These are phyloP conservation scores for Buphagus erythrorhynchus DNA, from an alignment of 2,797 vertebrate species.

Conservation along the genomic window DNA sequence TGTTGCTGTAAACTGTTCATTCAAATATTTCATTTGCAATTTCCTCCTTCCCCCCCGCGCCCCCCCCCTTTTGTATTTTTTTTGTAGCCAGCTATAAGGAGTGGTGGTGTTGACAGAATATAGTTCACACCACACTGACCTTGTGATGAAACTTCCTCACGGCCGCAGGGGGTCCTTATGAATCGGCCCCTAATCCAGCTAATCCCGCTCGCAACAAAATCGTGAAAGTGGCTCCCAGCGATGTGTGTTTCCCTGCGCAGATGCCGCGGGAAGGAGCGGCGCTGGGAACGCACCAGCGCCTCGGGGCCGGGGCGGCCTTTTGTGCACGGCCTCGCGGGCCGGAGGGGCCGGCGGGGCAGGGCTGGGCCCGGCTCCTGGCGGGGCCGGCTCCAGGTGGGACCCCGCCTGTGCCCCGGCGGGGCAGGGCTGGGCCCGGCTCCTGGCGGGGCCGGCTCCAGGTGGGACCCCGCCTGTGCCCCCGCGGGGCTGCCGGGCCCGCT, in stretches of 20 bases:
- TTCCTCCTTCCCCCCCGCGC: neutral
- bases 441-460: neutral
- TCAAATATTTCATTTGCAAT: constrained; percentile 43
- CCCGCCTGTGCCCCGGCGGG: neutral
- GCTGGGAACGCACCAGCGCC: neutral
- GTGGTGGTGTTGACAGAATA: constrained; percentile 78
- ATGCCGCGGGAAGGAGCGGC: constrained; percentile 55
- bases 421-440: neutral
- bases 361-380: neutral
- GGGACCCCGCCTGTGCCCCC: neutral
- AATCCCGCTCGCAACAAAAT: constrained; percentile 89
- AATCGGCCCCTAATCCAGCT: constrained; percentile 93
- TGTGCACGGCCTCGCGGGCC: neutral
- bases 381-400: neutral
- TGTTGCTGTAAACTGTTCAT: constrained; percentile 53
- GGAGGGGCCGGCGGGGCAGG: neutral
- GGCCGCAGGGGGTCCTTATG: constrained; percentile 91
- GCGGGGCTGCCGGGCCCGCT: neutral
- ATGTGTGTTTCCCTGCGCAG: constrained; percentile 69
- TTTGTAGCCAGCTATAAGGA: constrained; percentile 63
- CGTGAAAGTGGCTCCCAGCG: constrained; percentile 80
- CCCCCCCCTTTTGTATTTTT: constrained; percentile 39
- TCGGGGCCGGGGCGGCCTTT: neutral
- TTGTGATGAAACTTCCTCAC: constrained; percentile 89
- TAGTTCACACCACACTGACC: constrained; percentile 85